phyloP scores from a whole-genome alignment of 2,113 vertebrate genomes.

The Columba livia region DNA sequence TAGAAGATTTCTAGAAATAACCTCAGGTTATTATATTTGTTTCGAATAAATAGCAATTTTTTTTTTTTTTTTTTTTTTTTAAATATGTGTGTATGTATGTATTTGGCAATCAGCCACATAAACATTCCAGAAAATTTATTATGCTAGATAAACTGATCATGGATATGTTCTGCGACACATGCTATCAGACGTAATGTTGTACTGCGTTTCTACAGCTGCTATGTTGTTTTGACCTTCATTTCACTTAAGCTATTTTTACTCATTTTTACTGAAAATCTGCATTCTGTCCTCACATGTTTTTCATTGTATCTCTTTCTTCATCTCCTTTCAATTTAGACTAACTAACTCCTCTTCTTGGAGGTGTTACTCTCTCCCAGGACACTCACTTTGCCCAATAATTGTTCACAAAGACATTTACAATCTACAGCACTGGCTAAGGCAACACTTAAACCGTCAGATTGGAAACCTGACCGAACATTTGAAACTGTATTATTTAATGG shows the following conservation, averaged over 20 bases:
- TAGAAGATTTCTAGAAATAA: neutral
- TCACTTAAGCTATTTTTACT: neutral
- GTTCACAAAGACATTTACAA: neutral
- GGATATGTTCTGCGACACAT: neutral
- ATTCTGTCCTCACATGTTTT: neutral
- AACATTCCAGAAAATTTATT: neutral
- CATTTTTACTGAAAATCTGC: neutral
- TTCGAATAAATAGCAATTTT: neutral
- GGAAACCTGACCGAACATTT: neutral
- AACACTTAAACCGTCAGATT: neutral
- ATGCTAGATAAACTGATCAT: neutral
- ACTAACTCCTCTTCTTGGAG: neutral
- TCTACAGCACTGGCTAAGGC: neutral
- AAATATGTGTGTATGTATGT: neutral
- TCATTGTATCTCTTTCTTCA: neutral
- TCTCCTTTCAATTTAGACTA: neutral
- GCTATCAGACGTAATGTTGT: neutral
- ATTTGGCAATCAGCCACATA: neutral
- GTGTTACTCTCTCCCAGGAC: neutral
- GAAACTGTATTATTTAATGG: neutral
- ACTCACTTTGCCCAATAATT: neutral
- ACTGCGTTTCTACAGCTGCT: neutral
- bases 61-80: neutral
- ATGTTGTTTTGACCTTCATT: neutral
- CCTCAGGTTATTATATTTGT: fast-evolving